phyloP scores from a whole-genome alignment of 2,113 vertebrate species.

The Piliocolobus tephrosceles region DNA sequence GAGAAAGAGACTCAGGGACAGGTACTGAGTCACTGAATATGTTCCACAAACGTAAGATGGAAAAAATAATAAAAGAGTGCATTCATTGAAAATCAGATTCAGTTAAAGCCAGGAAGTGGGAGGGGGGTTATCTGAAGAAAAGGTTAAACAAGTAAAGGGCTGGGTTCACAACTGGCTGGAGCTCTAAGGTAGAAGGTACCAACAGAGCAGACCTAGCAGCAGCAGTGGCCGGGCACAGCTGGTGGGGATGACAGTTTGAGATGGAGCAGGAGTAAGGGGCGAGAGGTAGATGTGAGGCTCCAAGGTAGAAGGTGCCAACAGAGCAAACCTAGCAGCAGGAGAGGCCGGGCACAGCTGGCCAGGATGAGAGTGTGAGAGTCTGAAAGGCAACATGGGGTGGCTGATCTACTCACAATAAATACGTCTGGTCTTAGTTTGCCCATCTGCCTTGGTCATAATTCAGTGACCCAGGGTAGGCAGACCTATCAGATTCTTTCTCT shows the following conservation, averaged over 20 bases:
- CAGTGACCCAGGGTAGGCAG: not conserved
- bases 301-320: not conserved
- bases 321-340: not conserved
- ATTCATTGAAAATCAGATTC: not conserved
- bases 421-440: not conserved
- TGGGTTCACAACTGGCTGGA: not conserved
- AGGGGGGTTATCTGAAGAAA: not conserved
- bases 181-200: not conserved
- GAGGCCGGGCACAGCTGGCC: not conserved
- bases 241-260: not conserved
- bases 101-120: not conserved
- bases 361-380: not conserved
- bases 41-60: not conserved
- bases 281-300: too few species aligned
- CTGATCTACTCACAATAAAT: not conserved
- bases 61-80: not conserved
- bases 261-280: not conserved
- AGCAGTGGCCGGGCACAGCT: not conserved
- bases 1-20: not conserved
- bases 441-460: not conserved
- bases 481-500: not conserved
- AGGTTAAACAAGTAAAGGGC: not conserved
- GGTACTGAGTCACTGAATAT: not conserved
- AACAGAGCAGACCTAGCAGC: not conserved
- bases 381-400: not conserved